These are phyloP conservation scores for Papilio demoleus DNA, from an alignment of 2,888 invertebrate genomes.

Conservation along the genomic window DNA sequence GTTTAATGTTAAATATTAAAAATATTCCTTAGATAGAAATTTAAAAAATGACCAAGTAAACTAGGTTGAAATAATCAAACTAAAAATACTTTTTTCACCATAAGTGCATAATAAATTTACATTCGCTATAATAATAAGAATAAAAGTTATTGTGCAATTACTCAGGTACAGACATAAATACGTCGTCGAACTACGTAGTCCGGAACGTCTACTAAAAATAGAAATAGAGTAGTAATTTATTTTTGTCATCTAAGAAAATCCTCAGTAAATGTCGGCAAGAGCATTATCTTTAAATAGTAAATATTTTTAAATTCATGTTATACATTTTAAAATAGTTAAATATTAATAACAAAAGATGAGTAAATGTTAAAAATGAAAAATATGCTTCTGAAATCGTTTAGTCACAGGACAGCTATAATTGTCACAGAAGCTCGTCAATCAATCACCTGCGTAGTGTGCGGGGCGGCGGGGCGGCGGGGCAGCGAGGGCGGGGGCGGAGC, in stretches of 20 bases:
- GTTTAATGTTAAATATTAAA: too few relatives aligned
- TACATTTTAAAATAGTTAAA: neutral
- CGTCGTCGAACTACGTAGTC: constrained; percentile 36
- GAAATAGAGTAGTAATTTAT: constrained; percentile 38
- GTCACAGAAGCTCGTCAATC: constrained; percentile 72
- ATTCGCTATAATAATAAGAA: constrained; percentile 25
- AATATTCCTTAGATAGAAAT: too few relatives aligned
- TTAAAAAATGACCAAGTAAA: too few relatives aligned
- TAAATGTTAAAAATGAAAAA: constrained; percentile 41
- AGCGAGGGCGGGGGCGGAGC: constrained; percentile 57
- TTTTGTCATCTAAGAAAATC: constrained; percentile 36
- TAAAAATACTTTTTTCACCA: neutral
- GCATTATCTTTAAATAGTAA: constrained; percentile 16
- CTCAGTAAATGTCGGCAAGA: constrained; percentile 28
- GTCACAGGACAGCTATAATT: constrained; percentile 68
- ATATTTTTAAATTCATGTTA: constrained; percentile 2
- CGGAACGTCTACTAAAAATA: constrained; percentile 37
- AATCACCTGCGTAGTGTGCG: constrained; percentile 67
- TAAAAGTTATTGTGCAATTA: constrained; percentile 37
- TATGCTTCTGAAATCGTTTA: constrained; percentile 59
- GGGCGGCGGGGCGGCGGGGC: constrained; percentile 51
- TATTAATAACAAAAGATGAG: constrained; percentile 23
- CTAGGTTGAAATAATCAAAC: neutral
- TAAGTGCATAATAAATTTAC: neutral
- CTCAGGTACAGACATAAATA: constrained; percentile 36